Percentiles rank a stretch among this genome's conserved stretches.
Evolutionary conservation across 2,797 vertebrate genomes (phyloP).

Genomic region (Tapera naevia): DNA sequence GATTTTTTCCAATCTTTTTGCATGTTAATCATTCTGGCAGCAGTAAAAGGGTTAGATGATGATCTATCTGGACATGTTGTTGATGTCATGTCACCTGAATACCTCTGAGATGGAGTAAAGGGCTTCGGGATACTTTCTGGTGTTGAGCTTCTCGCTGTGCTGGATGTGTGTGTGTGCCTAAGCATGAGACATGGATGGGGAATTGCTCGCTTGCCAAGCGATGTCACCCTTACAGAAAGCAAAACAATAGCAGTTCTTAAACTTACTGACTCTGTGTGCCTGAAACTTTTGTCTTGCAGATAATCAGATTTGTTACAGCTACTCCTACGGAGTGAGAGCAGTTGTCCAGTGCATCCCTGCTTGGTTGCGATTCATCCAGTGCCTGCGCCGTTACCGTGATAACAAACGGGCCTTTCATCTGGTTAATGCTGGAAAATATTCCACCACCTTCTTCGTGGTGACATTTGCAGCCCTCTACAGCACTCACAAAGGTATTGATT

Average conservation of each 20-base stretch:
- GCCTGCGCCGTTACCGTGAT: slow-evolving; percentile 96
- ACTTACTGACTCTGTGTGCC: background rate
- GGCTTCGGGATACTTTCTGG: background rate
- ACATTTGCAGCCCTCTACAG: slow-evolving; percentile 93
- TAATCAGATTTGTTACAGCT: slow-evolving; percentile 85
- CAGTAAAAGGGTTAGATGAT: background rate
- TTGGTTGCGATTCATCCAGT: slow-evolving; percentile 98
- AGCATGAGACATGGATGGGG: accelerated
- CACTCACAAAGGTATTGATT: slow-evolving; percentile 88
- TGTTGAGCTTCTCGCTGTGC: background rate
- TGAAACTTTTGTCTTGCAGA: slow-evolving; percentile 65
- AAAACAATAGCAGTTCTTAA: background rate
- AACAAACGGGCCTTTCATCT: slow-evolving; percentile 96
- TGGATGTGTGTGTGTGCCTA: background rate
- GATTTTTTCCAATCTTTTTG: background rate
- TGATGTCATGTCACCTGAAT: background rate
- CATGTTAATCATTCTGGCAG: background rate
- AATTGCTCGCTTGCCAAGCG: background rate
- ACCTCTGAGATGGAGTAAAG: background rate
- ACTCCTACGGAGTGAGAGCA: slow-evolving; percentile 94
- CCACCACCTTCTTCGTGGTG: slow-evolving; percentile 97
- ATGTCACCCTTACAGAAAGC: background rate
- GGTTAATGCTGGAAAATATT: slow-evolving; percentile 97
- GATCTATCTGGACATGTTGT: background rate
- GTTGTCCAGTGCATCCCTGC: slow-evolving; percentile 97